Conservation (phyloP, 2,888 invertebrate genomes). For the Drosophila merina region DNA sequence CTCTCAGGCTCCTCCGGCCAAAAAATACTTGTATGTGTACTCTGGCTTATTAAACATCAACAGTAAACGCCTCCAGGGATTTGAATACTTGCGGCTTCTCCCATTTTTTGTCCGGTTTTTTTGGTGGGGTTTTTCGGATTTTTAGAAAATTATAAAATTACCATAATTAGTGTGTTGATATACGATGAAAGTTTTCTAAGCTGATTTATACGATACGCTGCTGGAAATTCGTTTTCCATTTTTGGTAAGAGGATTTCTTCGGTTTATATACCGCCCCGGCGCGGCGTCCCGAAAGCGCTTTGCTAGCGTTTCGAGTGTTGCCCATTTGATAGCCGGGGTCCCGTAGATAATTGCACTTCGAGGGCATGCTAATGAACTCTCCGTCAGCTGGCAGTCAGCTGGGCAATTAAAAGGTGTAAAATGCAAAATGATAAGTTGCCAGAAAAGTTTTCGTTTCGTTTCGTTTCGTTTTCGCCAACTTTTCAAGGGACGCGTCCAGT, state of each 20-base stretch:
- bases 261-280: neutral
- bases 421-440: conserved; percentile 39
- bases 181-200: conserved; percentile 72
- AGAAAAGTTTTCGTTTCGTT: conserved; percentile 30
- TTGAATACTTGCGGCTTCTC: conserved; percentile 35
- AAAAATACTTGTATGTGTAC: conserved; percentile 30
- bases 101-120: conserved; percentile 21
- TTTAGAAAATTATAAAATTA: conserved; percentile 74
- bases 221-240: conserved; percentile 14
- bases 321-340: conserved; percentile 36
- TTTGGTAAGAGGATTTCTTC: conserved; percentile 39
- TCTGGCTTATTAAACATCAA: conserved; percentile 70
- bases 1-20: conserved; percentile 14
- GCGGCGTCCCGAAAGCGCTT: neutral
- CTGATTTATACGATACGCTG: conserved; percentile 67
- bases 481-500: neutral
- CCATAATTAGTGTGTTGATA: conserved; percentile 73
- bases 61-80: conserved; percentile 63
- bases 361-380: conserved; percentile 39
- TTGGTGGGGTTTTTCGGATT: conserved; percentile 29
- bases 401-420: conserved; percentile 46
- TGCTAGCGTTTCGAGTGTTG: conserved; percentile 16
- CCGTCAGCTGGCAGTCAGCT: conserved; percentile 20
- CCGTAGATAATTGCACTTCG: conserved; percentile 38
- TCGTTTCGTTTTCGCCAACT: neutral